phyloP scores from a whole-genome alignment of 2,113 vertebrate genomes.

The Hiodon tergisus region DNA sequence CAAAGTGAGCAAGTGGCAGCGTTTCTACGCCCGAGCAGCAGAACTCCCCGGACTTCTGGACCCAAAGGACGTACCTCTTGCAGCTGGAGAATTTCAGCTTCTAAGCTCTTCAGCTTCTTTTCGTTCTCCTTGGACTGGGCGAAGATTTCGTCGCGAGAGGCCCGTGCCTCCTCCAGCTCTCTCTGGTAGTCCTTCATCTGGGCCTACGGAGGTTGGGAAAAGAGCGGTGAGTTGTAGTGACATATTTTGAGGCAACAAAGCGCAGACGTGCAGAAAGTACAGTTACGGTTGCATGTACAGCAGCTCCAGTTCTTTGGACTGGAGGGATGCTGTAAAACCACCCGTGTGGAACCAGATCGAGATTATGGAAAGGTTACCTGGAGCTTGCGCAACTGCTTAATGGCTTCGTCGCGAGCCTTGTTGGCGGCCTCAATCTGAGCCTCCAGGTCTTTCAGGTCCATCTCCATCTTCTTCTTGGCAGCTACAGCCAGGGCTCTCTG shows the following conservation, averaged over 20 bases:
- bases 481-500: slow-evolving; percentile 85
- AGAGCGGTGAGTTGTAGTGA: too few relatives aligned
- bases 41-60: background rate
- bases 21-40: background rate
- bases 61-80: slow-evolving; percentile 72
- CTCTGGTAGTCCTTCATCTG: slow-evolving; percentile 97
- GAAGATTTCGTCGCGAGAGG: slow-evolving; percentile 93
- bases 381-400: slow-evolving; percentile 89
- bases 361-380: slow-evolving; percentile 65
- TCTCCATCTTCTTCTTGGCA: slow-evolving; percentile 93
- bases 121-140: slow-evolving; percentile 93
- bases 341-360: background rate
- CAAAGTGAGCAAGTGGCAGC: background rate
- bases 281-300: too few relatives aligned
- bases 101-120: slow-evolving; percentile 88
- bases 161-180: slow-evolving; percentile 88
- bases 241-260: too few relatives aligned
- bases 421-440: slow-evolving; percentile 87
- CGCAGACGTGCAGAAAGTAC: too few relatives aligned
- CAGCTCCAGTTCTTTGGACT: background rate
- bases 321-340: too few relatives aligned
- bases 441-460: slow-evolving; percentile 91
- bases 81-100: slow-evolving; percentile 90
- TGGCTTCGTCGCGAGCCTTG: slow-evolving; percentile 88
- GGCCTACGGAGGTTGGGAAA: slow-evolving; percentile 56